These are phyloP conservation scores for Tetanocera ferruginea DNA, from an alignment of 2,888 invertebrate genomes.

Conservation along the genomic window DNA sequence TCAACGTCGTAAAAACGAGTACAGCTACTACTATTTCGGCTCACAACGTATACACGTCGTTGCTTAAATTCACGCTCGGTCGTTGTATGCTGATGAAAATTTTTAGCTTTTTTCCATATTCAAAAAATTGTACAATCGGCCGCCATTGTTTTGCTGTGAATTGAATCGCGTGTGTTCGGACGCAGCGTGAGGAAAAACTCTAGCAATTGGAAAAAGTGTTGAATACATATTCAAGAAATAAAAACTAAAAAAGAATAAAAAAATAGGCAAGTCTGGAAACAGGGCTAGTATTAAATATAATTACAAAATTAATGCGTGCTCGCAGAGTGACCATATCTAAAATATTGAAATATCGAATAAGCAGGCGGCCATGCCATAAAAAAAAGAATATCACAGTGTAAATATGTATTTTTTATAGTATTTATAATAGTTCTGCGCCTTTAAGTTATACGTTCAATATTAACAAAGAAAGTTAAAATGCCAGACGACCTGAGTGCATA, in stretches of 20 bases:
- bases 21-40: constrained; percentile 39
- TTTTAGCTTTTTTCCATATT: constrained; percentile 35
- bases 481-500: neutral
- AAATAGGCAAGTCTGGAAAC: constrained; percentile 25
- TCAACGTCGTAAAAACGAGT: constrained; percentile 42
- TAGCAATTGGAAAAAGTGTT: constrained; percentile 6
- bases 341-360: constrained; percentile 28
- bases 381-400: constrained; percentile 4
- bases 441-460: too few relatives aligned
- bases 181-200: constrained; percentile 2
- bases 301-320: constrained; percentile 21
- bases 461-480: neutral
- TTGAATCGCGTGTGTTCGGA: constrained; percentile 35
- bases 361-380: constrained; percentile 33
- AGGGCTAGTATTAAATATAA: constrained; percentile 12
- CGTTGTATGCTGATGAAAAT: constrained; percentile 30
- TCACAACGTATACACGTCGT: constrained; percentile 32
- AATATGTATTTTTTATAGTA: constrained; percentile 5
- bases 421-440: neutral
- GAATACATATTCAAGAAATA: constrained; percentile 14
- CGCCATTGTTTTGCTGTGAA: constrained; percentile 55
- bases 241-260: neutral
- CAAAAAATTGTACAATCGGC: constrained; percentile 45
- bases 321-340: constrained; percentile 37
- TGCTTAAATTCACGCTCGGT: constrained; percentile 27